Conservation (phyloP, 2,113 vertebrate species). For the Kryptolebias marmoratus region DNA sequence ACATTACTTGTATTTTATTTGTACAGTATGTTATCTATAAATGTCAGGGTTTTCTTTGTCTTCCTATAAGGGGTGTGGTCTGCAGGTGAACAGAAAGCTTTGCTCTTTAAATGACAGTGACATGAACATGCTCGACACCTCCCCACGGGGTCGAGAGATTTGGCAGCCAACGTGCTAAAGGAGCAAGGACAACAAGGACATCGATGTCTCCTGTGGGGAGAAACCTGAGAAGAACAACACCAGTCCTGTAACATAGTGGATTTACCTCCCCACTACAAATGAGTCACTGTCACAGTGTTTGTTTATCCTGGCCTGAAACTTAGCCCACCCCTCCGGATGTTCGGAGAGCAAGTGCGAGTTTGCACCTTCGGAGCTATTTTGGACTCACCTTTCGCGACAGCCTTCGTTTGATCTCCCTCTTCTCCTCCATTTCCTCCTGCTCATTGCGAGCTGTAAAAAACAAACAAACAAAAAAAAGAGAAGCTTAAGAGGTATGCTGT, state of each 20-base stretch:
- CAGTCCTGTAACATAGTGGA: conserved; percentile 5
- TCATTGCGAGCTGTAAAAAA: conserved; percentile 91
- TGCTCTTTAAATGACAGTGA: conserved; percentile 55
- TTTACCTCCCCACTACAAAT: conserved; percentile 24
- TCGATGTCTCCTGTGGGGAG: conserved; percentile 10
- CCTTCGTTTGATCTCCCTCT: conserved; percentile 94
- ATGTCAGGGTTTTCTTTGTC: conserved; percentile 11
- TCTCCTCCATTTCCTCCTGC: conserved; percentile 97
- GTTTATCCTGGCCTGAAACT: conserved; percentile 27
- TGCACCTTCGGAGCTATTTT: conserved; percentile 46
- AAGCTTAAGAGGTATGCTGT: conserved; percentile 10
- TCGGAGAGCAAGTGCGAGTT: conserved; percentile 17
- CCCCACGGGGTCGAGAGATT: conserved; percentile 44
- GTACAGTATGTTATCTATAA: no score
- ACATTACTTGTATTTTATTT: neutral
- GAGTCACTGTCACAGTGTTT: conserved; percentile 46
- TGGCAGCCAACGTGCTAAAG: conserved; percentile 53
- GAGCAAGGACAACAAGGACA: conserved; percentile 67
- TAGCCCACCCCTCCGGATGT: conserved; percentile 21
- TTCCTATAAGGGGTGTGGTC: conserved; percentile 27
- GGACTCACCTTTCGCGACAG: conserved; percentile 92
- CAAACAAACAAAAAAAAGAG: conserved; percentile 32
- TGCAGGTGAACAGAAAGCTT: conserved; percentile 59
- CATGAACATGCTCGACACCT: conserved; percentile 59
- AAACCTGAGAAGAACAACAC: conserved; percentile 20